Base-by-base conservation (phyloP, 2,888 invertebrate species). In the Stratiomys singularior region DNA sequence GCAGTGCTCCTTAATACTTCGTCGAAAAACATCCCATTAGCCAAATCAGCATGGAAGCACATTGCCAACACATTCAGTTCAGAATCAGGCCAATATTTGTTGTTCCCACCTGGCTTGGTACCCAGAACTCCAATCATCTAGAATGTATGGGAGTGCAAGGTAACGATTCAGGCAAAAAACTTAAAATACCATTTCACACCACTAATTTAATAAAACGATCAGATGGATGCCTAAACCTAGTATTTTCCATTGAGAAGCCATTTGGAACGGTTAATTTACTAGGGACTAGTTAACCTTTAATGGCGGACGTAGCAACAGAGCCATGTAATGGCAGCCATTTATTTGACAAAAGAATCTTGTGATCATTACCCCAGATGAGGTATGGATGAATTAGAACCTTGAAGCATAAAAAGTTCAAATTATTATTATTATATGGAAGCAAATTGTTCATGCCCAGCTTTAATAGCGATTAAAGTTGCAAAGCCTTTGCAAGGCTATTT, bases 141-240 rank as follows among this genome's bases (percentile, higher is more conserved):
- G 52, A 72, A 72, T 72, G 27, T n/a, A 56, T 72, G 71, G 21
- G 56, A 13, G 28, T 52, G 56, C 47, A 72, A 72, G 71, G 15
- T 18, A 15, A 28, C 56, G 15, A 28, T 52, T 28, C 21, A 27
- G n/a, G 28, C 15, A 28, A n/a, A 72, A 72, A 72, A 56, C 71
- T 66, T 9, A 18, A 37, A 30, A 66, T 30, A 72, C 44, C 28
- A 72, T 30, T 56, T 72, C 71, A 72, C 56, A 56, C 71, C 71
- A 72, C 46, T 56, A 72, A 72, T 72, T 72, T 27, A 56, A 72
- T 72, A 46, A 72, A 72, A 27, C 27, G 71, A 18, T 72, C 28
- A 25, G 27, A 72, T 72, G 71, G 52, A 64, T 15, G 52, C 15
- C 18, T 13, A 4, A 52, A 18, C 52, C 18, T n/a, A 52, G 7